Percentiles rank a stretch among this genome's conserved stretches.
Conservation (phyloP, 2,888 invertebrate species). For the Hymenopus coronatus region DNA sequence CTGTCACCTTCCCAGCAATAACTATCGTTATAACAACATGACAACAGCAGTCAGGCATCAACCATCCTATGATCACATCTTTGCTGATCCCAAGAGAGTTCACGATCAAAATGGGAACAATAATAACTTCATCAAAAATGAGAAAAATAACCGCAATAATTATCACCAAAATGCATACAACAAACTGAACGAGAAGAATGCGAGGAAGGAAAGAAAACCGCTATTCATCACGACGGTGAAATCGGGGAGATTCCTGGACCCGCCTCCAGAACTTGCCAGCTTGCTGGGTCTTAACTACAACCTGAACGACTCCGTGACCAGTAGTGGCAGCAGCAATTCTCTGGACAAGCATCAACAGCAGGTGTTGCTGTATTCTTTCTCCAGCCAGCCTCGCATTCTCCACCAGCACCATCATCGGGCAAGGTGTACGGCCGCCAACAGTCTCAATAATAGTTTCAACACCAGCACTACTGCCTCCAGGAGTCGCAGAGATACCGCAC, state of each 20-base stretch:
- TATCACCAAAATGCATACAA: background rate
- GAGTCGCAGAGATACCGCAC: background rate
- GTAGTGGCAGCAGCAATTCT: conserved; percentile 44
- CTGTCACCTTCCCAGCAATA: conserved; percentile 1
- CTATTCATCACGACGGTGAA: conserved; percentile 79
- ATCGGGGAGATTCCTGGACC: conserved; percentile 73
- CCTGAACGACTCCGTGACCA: conserved; percentile 36
- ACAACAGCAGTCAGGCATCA: background rate
- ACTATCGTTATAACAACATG: conserved; percentile 11
- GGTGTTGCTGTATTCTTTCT: conserved; percentile 41
- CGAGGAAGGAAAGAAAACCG: conserved; percentile 35
- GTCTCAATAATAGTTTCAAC: background rate
- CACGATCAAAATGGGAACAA: background rate
- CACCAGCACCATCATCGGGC: conserved; percentile 34
- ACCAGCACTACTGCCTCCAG: background rate
- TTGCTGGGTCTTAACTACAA: conserved; percentile 57
- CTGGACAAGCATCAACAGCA: conserved; percentile 35
- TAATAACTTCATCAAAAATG: conserved; percentile 4
- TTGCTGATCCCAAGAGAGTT: background rate
- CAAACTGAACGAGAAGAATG: background rate
- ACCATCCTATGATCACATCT: background rate
- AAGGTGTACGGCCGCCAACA: conserved; percentile 29
- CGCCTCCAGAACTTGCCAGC: conserved; percentile 67
- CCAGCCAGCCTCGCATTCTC: conserved; percentile 42
- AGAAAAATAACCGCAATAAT: background rate